Evolutionary conservation across 2,888 invertebrate species (phyloP), one percentile per base, ranked within the genome.

Genomic region (Dioctria linearis): DNA sequence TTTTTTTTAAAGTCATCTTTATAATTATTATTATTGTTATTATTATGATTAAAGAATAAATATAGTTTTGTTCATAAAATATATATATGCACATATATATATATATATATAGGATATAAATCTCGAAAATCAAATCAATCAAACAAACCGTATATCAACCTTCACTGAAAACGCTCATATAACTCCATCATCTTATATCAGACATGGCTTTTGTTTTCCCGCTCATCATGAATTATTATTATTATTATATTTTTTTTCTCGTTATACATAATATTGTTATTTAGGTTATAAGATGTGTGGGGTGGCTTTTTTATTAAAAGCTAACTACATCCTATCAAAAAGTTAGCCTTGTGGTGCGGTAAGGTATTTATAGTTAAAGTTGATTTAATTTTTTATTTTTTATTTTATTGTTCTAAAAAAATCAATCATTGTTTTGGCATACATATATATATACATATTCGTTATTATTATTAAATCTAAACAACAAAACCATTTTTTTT

Each of bases 151-250:
- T 51, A 13, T 71, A 71, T 71, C 76, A 51, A 51, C 63, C 51
- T 78, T 78, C 78, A 78, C 78, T 78, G 78, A 78, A 66, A 78
- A 78, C 78, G 78, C 78, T 78, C 78, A 78, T 78, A 65, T 65
- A 73, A 61, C 63, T 75, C 25, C 75, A 76, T 63, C 76, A 76
- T 63, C 63, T 63, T 54, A 46, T 59, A 63, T 54, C 37, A 76
- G 25, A 76, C 76, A 76, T 76, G 8, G 63, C 63, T 63, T 63
- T 37, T 59, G 13, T 63, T 63, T 63, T 37, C 37, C 63, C 40
- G 5, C 40, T 63, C 63, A 63, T 40, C 63, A 63, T 63, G 25
- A 25, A 25, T 25, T 25, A 25, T 25, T 25, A 25, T 25, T 13
- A 61, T 54, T 37, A 40, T 71, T 54, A 54, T 76, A 63, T 46